phyloP scores from a whole-genome alignment of 2,888 invertebrate species.

The Eilema caniola region DNA sequence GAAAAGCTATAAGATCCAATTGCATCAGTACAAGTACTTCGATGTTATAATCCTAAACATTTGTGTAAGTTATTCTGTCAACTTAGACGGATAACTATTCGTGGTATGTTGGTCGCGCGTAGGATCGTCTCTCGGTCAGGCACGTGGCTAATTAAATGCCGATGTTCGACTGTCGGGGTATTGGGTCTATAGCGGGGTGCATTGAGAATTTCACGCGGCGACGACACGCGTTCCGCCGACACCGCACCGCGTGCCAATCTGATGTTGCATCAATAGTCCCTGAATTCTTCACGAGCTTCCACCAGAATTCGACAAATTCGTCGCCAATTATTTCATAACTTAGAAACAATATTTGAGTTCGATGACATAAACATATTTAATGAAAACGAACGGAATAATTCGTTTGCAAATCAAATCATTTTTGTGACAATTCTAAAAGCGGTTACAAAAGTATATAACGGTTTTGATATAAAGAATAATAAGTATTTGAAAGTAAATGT shows the following conservation, averaged over 20 bases:
- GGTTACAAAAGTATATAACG: neutral
- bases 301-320: conserved; percentile 41
- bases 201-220: conserved; percentile 70
- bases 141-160: conserved; percentile 86
- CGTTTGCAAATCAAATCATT: neutral
- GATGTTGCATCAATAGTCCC: conserved; percentile 66
- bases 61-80: conserved; percentile 71
- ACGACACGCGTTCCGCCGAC: conserved; percentile 60
- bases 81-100: conserved; percentile 76
- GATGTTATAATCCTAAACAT: conserved; percentile 62
- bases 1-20: neutral
- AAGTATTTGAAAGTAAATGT: no score
- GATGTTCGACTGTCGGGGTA: conserved; percentile 64
- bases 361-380: neutral
- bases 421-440: neutral
- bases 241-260: conserved; percentile 68
- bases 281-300: conserved; percentile 73
- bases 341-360: neutral
- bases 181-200: conserved; percentile 60
- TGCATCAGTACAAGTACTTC: conserved; percentile 24
- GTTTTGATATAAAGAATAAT: neutral
- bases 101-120: conserved; percentile 69
- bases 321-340: conserved; percentile 27
- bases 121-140: conserved; percentile 68
- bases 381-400: neutral